Conservation (phyloP, 2,888 invertebrate genomes). For the Philopedon plagiatum region DNA sequence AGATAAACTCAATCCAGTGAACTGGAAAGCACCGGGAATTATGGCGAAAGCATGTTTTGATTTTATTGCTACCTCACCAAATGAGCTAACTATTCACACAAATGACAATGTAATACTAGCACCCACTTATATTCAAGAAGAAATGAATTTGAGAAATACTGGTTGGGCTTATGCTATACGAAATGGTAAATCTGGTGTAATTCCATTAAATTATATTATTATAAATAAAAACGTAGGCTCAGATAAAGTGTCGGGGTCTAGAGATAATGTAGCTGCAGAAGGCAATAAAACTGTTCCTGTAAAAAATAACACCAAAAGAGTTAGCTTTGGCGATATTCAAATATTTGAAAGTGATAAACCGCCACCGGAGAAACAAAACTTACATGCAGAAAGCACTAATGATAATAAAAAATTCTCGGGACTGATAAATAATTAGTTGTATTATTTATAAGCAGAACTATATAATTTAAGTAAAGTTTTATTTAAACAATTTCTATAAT, state of each 20-base stretch:
- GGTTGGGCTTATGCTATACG: constrained; percentile 80
- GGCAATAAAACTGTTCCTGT: constrained; percentile 31
- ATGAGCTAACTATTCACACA: constrained; percentile 83
- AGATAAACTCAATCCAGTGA: constrained; percentile 74
- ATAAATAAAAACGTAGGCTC: constrained; percentile 57
- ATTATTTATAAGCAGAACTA: no score
- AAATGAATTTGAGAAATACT: constrained; percentile 74
- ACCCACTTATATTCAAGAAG: constrained; percentile 85
- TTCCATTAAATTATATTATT: constrained; percentile 76
- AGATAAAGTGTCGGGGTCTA: constrained; percentile 52
- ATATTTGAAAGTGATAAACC: constrained; percentile 63
- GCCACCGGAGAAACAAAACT: constrained; percentile 21
- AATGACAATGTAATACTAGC: constrained; percentile 88
- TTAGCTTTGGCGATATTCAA: constrained; percentile 68
- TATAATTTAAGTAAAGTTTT: no score
- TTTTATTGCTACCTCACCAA: constrained; percentile 79
- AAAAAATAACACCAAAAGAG: constrained; percentile 63
- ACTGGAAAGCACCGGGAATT: constrained; percentile 78
- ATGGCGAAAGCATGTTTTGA: constrained; percentile 80
- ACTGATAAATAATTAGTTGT: not conserved
- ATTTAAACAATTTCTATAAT: no score
- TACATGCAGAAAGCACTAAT: constrained; percentile 6
- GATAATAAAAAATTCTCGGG: not conserved
- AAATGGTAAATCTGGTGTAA: constrained; percentile 74
- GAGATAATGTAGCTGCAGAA: constrained; percentile 44